phyloP scores from a whole-genome alignment of 2,797 vertebrate species.

The Apodemus agrarius region DNA sequence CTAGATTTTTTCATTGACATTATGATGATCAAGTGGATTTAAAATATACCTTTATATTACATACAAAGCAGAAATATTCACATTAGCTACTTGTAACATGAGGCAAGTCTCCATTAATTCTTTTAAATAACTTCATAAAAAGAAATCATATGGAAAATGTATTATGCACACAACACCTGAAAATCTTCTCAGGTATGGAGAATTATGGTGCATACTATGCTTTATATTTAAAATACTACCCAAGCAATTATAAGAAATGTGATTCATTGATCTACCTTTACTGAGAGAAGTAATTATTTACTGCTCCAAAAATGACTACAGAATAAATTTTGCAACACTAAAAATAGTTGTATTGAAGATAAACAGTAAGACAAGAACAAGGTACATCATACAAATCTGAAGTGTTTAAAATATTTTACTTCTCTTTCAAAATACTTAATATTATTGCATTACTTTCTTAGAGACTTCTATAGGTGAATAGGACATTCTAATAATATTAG shows the following conservation, averaged over 20 bases:
- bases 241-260: background rate
- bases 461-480: background rate
- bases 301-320: background rate
- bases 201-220: background rate
- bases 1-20: background rate
- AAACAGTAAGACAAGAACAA: background rate
- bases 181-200: background rate
- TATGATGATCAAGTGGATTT: background rate
- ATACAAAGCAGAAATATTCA: background rate
- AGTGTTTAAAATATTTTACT: background rate
- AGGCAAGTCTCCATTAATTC: background rate
- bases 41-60: background rate
- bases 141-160: background rate
- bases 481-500: background rate
- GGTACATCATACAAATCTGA: background rate
- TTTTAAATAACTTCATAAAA: slow-evolving; percentile 26
- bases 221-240: background rate
- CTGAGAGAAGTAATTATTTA: background rate
- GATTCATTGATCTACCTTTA: background rate
- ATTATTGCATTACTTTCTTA: slow-evolving; percentile 15
- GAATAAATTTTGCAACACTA: background rate
- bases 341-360: slow-evolving; percentile 5
- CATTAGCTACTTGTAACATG: background rate
- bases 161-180: background rate
- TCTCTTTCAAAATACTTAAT: slow-evolving; percentile 35